Evolutionary conservation across 2,113 vertebrate genomes (phyloP), one percentile per base, ranked within the genome.

Genomic region (Pica pica): DNA sequence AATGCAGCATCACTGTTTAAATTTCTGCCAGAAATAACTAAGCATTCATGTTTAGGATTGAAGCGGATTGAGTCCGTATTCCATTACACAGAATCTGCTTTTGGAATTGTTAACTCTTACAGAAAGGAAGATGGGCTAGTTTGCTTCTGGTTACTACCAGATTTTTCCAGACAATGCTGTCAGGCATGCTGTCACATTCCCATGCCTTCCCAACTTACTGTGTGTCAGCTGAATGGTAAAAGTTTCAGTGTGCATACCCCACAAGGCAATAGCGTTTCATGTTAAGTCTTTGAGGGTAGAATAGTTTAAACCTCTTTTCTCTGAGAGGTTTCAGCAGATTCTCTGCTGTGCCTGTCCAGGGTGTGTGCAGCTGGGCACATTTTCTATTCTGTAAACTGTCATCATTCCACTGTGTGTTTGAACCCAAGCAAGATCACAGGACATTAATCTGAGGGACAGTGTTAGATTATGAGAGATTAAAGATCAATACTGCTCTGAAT

Each of bases 311-410:
- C 26, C 27, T 82, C 49, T 42, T 85, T 83, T 83, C 53, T 56
- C 28, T 30, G 74, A 68, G 70, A 49, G 24, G 17, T 68, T 76
- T 37, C 46, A 73, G 44, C 9, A 64, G 44, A n/a, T 61, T 55
- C 11, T 67, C 13, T 87, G 47, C 69, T 74, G 5, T 80, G 31
- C 12, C 30, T 49, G 57, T 53, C 17, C 37, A 52, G 47, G 13
- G 4, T 83, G 22, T 0, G 2, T 27, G 1, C 56, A 74, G 33
- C 53, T 55, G 27, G 35, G 13, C 39, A 16, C 1, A 0, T 70
- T 69, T 84, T 61, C 22, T 49, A 0, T 5, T 85, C 49, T 28
- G 12, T 59, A 21, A 76, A 71, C 13, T 3, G 0, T 46, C 13
- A 11, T 55, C 8, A 16, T 8, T 50, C 23, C 14, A 5, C 9